A percentile compares a stretch with the other conserved stretches of the same genome.
Conservation (phyloP, 2,888 invertebrate species). For the Tenthredo mesomela region DNA sequence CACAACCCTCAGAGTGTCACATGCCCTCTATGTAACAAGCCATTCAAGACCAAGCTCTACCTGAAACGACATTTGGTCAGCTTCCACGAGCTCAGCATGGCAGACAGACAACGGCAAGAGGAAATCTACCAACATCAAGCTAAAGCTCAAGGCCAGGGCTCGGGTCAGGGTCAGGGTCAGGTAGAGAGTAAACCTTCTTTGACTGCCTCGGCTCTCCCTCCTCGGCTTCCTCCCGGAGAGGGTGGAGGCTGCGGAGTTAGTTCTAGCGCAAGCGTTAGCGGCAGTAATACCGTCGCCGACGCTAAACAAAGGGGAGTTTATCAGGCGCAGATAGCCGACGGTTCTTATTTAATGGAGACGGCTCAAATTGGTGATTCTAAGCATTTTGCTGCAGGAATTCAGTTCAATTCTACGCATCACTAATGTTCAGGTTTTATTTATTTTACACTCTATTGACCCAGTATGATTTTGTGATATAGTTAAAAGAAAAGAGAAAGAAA, state of each 20-base stretch:
- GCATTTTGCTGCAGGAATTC: constrained; percentile 71
- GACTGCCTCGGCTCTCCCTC: constrained; percentile 55
- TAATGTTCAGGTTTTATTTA: constrained; percentile 63
- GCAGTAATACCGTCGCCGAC: constrained; percentile 57
- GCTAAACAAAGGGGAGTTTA: constrained; percentile 69
- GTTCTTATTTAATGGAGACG: constrained; percentile 67
- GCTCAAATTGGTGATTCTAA: constrained; percentile 70
- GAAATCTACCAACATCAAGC: constrained; percentile 76
- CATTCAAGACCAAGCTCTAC: constrained; percentile 84
- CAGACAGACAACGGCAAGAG: constrained; percentile 75
- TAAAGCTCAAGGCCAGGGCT: constrained; percentile 66
- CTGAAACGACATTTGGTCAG: constrained; percentile 82
- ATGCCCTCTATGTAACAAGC: constrained; percentile 82
- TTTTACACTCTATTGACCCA: constrained; percentile 19
- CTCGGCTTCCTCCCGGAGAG: constrained; percentile 58
- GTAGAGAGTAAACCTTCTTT: constrained; percentile 59
- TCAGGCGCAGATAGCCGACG: constrained; percentile 68
- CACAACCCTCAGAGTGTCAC: constrained; percentile 83
- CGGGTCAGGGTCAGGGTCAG: constrained; percentile 59
- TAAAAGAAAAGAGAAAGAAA: neutral
- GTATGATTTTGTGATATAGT: constrained; percentile 55
- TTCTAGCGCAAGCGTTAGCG: constrained; percentile 29
- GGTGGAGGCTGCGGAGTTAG: constrained; percentile 52
- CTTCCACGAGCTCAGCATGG: constrained; percentile 79
- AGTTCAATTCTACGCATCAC: constrained; percentile 75